Evolutionary conservation across 2,888 invertebrate genomes (phyloP), one percentile per base, ranked within the genome.

Genomic region (Hypomecis atomaria): DNA sequence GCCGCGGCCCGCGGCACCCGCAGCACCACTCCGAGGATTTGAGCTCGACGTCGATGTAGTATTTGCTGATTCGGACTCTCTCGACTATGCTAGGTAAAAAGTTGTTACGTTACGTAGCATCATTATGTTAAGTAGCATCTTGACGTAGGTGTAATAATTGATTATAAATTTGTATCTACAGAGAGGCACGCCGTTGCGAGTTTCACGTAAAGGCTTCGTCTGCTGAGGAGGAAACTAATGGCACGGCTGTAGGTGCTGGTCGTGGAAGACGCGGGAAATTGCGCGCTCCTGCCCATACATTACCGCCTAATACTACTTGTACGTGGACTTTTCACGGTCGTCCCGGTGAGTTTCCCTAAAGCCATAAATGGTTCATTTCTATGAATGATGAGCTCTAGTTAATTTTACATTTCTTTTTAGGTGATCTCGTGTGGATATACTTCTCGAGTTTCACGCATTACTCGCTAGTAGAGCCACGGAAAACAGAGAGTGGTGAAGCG

Each of bases 291-390:
- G 94, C 96, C 55, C 97, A 98, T 89, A 96, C 97, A 52, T 92
- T 97, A 75, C 96, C 97, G 13, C 97, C 97, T 0, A 96, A 96
- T 81, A 96, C 97, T 61, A 97, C 97, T 49, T 98, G 98, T 91
- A 96, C 96, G 37, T 98, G 97, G 94, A 95, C 95, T 72, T 97
- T 98, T 84, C 95, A 95, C 81, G 97, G 97, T 37, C 94, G 95
- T 70, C 94, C 95, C 6, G 95, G 93, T 90, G 42, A 71, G 74
- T 42, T 40, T 8, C 0, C 11, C 11, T 6, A 5, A 8, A 8
- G 49, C 37, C 49, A 8, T 33, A 37, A 13, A 37, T 7, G 37
- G 9, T 38, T 9, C 38, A 38, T 38, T 38, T 38, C 4, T n/a
- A n/a, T n/a, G n/a, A 34, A 3, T 36, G 9, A 34, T 11, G 13